Evolutionary conservation across 2,888 invertebrate genomes (phyloP).

Genomic region (Watsonalla cultraria): DNA sequence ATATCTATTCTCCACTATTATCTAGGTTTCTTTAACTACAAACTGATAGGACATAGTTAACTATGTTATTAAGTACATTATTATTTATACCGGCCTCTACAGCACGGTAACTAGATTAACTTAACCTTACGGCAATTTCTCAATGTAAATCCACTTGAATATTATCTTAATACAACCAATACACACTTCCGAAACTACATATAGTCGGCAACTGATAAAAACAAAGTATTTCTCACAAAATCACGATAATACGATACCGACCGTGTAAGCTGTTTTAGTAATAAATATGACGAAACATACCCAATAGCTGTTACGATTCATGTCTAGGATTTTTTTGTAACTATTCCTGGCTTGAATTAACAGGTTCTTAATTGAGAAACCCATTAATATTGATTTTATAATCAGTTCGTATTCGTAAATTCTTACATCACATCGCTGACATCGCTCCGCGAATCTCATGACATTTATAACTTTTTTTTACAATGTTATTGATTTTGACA

Average conservation of each 20-base stretch:
- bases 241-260: neutral
- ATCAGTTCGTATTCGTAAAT: conserved; percentile 5
- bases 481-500: conserved; percentile 12
- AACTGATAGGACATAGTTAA: too few species aligned
- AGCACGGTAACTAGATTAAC: too few species aligned
- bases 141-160: too few species aligned
- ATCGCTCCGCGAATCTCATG: conserved; percentile 1
- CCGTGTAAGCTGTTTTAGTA: neutral
- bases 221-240: too few species aligned
- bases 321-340: conserved; percentile 44
- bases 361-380: conserved; percentile 53
- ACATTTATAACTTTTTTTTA: conserved; percentile 20
- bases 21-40: too few species aligned
- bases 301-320: conserved; percentile 42
- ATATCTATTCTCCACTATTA: too few species aligned
- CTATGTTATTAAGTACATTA: too few species aligned
- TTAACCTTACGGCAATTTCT: too few species aligned
- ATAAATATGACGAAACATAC: conserved; percentile 39
- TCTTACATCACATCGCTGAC: neutral
- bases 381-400: conserved; percentile 36
- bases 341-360: conserved; percentile 44
- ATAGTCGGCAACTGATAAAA: too few species aligned
- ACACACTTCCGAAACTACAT: too few species aligned
- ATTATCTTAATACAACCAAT: too few species aligned
- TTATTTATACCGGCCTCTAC: too few species aligned